A percentile compares a stretch with the other conserved stretches of the same genome.
phyloP scores from a whole-genome alignment of 1,140 invertebrate genomes.

The Cataglyphis hispanica region DNA sequence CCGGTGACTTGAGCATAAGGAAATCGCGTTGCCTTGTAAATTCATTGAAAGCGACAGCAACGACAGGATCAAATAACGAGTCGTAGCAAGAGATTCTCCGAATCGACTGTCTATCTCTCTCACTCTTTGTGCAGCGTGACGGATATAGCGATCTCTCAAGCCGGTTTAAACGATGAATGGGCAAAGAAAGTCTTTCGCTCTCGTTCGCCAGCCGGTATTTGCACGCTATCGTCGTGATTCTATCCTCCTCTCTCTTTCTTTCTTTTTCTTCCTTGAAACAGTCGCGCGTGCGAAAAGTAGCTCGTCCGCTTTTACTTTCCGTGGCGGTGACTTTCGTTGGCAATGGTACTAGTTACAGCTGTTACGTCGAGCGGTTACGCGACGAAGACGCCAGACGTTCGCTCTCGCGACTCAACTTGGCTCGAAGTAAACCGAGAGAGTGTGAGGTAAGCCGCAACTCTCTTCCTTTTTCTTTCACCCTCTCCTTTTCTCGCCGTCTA shows the following conservation, averaged over 20 bases:
- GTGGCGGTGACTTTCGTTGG: constrained; percentile 82
- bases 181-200: constrained; percentile 72
- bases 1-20: neutral
- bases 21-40: neutral
- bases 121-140: neutral
- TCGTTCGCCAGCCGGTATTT: constrained; percentile 43
- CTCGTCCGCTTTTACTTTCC: constrained; percentile 84
- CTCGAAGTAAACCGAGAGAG: constrained; percentile 1
- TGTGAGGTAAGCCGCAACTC: constrained; percentile 61
- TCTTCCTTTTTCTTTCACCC: constrained; percentile 32
- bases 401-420: constrained; percentile 55
- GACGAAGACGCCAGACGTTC: constrained; percentile 58
- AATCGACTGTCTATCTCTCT: neutral
- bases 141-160: constrained; percentile 55
- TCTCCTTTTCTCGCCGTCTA: neutral
- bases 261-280: constrained; percentile 36
- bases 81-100: constrained; percentile 14
- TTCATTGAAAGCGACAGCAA: constrained; percentile 10
- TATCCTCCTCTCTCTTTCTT: constrained; percentile 25
- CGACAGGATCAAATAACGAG: neutral
- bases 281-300: constrained; percentile 77
- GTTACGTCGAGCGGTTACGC: constrained; percentile 82
- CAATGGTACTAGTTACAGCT: constrained; percentile 85
- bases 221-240: constrained; percentile 37
- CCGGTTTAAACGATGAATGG: constrained; percentile 65